These are phyloP conservation scores for Allacma fusca DNA, from an alignment of 2,888 invertebrate species.

Conservation along the genomic window DNA sequence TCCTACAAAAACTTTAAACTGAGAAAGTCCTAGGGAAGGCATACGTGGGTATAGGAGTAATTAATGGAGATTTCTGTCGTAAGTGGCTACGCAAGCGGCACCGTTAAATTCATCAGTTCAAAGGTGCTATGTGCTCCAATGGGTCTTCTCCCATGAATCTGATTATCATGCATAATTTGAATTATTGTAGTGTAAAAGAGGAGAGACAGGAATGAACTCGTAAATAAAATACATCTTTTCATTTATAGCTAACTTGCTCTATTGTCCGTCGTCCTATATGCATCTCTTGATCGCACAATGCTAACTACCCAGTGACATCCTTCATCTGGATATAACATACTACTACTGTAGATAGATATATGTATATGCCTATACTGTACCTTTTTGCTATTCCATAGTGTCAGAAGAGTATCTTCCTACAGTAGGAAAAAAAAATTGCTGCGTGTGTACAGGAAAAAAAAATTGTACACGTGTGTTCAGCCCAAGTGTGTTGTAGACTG, in stretches of 20 bases:
- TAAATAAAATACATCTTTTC: slow-evolving; percentile 30
- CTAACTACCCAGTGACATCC: slow-evolving; percentile 18
- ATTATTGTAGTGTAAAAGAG: not conserved
- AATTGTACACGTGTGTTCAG: not conserved
- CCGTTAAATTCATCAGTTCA: not conserved
- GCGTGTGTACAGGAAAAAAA: not conserved
- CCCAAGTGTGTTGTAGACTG: not conserved
- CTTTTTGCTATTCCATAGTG: too few relatives aligned
- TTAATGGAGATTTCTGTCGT: slow-evolving; percentile 14
- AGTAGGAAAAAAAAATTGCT: not conserved
- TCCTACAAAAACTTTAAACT: not conserved
- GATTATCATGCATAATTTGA: slow-evolving; percentile 29
- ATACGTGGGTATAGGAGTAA: not conserved
- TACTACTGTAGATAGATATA: too few relatives aligned
- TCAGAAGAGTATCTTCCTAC: slow-evolving; percentile 24
- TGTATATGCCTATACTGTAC: too few relatives aligned
- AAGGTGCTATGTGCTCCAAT: not conserved
- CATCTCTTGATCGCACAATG: not conserved
- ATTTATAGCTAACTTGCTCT: not conserved
- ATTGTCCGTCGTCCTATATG: slow-evolving; percentile 1
- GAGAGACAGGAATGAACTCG: slow-evolving; percentile 8
- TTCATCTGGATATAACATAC: not conserved
- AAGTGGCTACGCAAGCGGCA: not conserved
- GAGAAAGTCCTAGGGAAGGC: not conserved
- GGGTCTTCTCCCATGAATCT: not conserved